These are phyloP conservation scores for Acleris cristana DNA, from an alignment of 2,888 invertebrate genomes.

Conservation along the genomic window DNA sequence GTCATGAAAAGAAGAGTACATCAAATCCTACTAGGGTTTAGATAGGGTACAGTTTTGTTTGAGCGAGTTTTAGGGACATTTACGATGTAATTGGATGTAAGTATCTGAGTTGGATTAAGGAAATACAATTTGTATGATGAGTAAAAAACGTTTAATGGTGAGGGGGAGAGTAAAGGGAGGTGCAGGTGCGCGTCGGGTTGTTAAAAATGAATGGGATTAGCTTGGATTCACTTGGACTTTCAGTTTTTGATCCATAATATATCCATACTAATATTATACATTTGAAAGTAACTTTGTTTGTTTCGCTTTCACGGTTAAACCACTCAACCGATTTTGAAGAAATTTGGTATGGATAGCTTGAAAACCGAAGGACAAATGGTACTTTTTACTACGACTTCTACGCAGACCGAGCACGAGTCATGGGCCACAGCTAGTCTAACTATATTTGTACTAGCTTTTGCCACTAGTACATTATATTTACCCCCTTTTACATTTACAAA, in stretches of 20 bases:
- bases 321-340: no score
- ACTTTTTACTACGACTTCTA: no score
- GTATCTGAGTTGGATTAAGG: conserved; percentile 80
- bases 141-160: conserved; percentile 68
- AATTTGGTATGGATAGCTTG: no score
- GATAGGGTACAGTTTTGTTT: conserved; percentile 42
- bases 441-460: no score
- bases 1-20: conserved; percentile 40
- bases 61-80: conserved; percentile 51
- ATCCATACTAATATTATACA: neutral
- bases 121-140: conserved; percentile 78
- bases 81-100: conserved; percentile 76
- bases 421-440: no score
- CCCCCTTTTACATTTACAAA: no score
- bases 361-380: no score
- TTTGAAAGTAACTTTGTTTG: no score
- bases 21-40: conserved; percentile 37
- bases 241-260: conserved; percentile 4
- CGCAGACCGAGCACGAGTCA: no score
- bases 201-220: conserved; percentile 63
- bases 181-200: conserved; percentile 69
- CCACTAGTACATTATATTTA: no score
- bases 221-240: conserved; percentile 36
- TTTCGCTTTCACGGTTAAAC: no score
- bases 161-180: conserved; percentile 59